Evolutionary conservation across 2,797 vertebrate genomes (phyloP).

Genomic region (Meriones psammophilus): DNA sequence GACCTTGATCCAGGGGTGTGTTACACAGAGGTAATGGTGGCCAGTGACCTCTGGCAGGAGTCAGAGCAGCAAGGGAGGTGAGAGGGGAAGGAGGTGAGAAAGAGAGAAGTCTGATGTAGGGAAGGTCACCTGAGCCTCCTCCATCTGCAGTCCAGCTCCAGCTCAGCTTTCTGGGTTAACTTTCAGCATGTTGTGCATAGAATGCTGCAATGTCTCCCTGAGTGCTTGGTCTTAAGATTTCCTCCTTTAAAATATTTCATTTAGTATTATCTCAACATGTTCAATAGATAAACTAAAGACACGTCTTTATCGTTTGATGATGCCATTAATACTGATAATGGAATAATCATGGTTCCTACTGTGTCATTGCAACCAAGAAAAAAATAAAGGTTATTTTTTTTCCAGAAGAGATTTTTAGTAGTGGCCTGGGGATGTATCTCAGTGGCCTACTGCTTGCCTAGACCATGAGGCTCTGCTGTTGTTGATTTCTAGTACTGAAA

Average conservation of each 20-base stretch:
- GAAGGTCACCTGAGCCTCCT: neutral
- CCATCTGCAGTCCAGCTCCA: neutral
- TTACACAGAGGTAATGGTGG: neutral
- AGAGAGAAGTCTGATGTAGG: neutral
- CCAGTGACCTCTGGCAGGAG: neutral
- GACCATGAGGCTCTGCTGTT: neutral
- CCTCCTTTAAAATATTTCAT: neutral
- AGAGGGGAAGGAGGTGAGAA: neutral
- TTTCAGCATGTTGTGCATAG: conserved; percentile 32
- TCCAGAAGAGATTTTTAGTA: neutral
- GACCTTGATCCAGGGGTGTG: neutral
- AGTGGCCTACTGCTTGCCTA: neutral
- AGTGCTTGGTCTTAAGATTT: neutral
- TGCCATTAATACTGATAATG: neutral
- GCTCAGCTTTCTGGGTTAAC: neutral
- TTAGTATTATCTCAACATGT: neutral
- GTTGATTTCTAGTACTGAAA: neutral
- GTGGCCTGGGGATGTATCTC: neutral
- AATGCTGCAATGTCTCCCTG: accelerated
- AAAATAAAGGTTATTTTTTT: no score
- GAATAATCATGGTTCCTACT: neutral
- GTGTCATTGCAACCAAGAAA: neutral
- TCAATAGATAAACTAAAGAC: conserved; percentile 49
- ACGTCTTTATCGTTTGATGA: neutral
- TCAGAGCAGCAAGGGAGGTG: neutral